Evolutionary conservation across 2,797 vertebrate species (phyloP).

Genomic region (Meriones psammophilus): DNA sequence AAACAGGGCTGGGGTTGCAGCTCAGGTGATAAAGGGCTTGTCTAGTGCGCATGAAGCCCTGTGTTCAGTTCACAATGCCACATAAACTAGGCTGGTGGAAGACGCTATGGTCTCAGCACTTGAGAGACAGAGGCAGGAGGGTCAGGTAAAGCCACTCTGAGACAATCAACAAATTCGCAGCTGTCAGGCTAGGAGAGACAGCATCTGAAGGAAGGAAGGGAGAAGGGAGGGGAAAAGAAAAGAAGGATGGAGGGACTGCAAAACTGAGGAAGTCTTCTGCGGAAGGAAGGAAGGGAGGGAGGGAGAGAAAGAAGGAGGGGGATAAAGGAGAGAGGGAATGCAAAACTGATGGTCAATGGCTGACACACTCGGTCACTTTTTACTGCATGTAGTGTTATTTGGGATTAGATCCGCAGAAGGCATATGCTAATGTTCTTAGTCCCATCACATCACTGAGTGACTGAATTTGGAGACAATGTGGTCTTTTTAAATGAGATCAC

Average conservation of each 20-base stretch:
- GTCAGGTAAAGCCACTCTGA: neutral
- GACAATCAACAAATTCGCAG: neutral
- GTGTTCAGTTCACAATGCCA: neutral
- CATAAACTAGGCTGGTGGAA: neutral
- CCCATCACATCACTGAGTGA: too few relatives aligned
- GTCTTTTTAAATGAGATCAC: neutral
- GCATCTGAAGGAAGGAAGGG: neutral
- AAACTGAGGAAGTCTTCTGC: neutral
- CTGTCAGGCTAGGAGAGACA: neutral
- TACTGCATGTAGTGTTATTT: too few relatives aligned
- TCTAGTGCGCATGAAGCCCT: neutral
- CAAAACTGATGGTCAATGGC: neutral
- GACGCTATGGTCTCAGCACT: neutral
- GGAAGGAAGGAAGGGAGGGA: neutral
- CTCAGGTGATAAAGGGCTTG: neutral
- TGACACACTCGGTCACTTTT: neutral
- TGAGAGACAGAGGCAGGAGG: neutral
- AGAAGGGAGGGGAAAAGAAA: neutral
- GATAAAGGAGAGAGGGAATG: neutral
- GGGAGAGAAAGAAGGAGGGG: neutral
- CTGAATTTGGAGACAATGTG: neutral
- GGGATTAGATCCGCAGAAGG: neutral
- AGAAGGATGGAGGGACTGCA: neutral
- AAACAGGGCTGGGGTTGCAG: neutral
- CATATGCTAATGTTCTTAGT: neutral